Conservation (phyloP, 2,888 invertebrate genomes). For the Eupithecia subumbrata region DNA sequence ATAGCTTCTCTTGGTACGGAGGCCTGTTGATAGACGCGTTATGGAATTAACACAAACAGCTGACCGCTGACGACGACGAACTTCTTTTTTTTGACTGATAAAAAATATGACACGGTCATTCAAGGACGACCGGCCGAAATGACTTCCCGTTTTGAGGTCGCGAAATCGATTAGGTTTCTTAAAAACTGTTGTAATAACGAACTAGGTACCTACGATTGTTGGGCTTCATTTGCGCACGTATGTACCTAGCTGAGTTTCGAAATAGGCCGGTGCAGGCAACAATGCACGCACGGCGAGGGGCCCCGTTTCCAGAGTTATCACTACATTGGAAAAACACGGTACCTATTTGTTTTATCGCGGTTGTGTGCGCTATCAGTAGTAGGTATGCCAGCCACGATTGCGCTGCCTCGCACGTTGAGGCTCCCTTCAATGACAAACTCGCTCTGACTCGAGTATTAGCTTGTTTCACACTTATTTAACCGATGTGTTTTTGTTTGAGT, state of each 20-base stretch:
- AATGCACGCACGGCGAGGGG: slow-evolving; percentile 50
- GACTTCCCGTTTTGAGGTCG: slow-evolving; percentile 74
- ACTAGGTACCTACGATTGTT: slow-evolving; percentile 32
- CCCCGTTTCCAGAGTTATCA: slow-evolving; percentile 70
- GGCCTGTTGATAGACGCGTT: slow-evolving; percentile 77
- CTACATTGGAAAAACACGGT: slow-evolving; percentile 69
- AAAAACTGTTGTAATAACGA: slow-evolving; percentile 49
- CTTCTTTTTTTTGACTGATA: slow-evolving; percentile 77
- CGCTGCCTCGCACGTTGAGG: slow-evolving; percentile 43
- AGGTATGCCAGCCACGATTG: slow-evolving; percentile 48
- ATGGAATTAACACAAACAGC: slow-evolving; percentile 80
- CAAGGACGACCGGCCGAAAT: slow-evolving; percentile 77
- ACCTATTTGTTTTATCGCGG: slow-evolving; percentile 63
- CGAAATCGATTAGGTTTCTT: slow-evolving; percentile 60
- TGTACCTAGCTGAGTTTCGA: slow-evolving; percentile 21
- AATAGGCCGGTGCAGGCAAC: slow-evolving; percentile 40
- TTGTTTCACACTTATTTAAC: slow-evolving; percentile 38
- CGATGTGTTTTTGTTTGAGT: slow-evolving; percentile 38
- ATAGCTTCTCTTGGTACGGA: slow-evolving; percentile 50
- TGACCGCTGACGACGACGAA: slow-evolving; percentile 76
- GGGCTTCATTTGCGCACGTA: slow-evolving; percentile 35
- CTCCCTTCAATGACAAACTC: slow-evolving; percentile 48
- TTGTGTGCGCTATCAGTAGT: slow-evolving; percentile 72
- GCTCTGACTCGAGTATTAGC: slow-evolving; percentile 36
- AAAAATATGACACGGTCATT: slow-evolving; percentile 80